Percentiles rank a stretch among this genome's conserved stretches.
Conservation (phyloP, 2,888 invertebrate genomes). For the Drosophila subsilvestris region DNA sequence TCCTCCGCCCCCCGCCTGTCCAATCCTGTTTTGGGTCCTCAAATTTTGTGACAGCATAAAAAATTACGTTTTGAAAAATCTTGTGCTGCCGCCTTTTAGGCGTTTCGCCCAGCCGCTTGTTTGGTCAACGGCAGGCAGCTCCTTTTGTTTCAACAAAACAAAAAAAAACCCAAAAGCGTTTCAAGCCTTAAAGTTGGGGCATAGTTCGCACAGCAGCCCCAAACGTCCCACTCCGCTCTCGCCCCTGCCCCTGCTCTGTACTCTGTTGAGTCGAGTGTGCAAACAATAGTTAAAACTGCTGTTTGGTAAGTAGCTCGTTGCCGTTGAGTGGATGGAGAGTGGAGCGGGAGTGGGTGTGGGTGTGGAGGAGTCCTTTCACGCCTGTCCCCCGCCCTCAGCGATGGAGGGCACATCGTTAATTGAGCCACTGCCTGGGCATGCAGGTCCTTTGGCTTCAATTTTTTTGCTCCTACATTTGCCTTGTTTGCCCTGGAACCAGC, state of each 20-base stretch:
- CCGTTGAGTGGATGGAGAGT: not conserved
- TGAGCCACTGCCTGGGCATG: conserved; percentile 69
- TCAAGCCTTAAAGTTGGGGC: conserved; percentile 65
- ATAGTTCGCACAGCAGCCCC: conserved; percentile 36
- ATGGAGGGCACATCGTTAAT: conserved; percentile 58
- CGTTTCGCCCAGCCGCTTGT: conserved; percentile 66
- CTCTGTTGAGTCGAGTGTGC: conserved; percentile 59
- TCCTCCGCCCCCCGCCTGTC: too few species aligned
- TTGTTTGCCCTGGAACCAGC: conserved; percentile 17
- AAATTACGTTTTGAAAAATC: conserved; percentile 70
- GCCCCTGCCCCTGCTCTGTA: not conserved
- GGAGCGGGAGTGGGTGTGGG: not conserved
- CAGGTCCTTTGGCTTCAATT: conserved; percentile 15
- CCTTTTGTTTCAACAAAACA: conserved; percentile 71
- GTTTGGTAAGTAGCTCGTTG: conserved; percentile 68
- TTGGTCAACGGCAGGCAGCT: conserved; percentile 64
- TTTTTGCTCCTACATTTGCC: conserved; percentile 6
- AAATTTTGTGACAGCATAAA: conserved; percentile 77
- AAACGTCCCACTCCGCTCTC: not conserved
- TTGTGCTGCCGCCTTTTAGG: conserved; percentile 68
- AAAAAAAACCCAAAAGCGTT: conserved; percentile 54
- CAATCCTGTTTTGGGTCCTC: conserved; percentile 10
- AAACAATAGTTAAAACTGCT: conserved; percentile 81
- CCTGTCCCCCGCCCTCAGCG: conserved; percentile 44
- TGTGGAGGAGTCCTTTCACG: conserved; percentile 41